These are phyloP conservation scores for Tenthredo notha DNA, from an alignment of 2,888 invertebrate species.

Conservation along the genomic window DNA sequence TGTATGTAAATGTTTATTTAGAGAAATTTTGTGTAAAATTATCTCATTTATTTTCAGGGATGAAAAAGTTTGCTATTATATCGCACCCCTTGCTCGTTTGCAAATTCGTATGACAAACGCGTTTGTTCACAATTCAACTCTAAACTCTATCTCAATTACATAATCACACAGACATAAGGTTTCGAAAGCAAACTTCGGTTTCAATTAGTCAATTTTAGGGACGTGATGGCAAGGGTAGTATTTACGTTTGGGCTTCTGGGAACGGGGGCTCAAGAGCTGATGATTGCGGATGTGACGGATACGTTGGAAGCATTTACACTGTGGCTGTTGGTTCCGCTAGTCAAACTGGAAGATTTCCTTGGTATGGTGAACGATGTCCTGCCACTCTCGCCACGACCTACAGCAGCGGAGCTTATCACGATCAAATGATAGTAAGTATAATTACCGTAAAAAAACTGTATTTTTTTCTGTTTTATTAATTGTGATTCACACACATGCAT, in stretches of 20 bases:
- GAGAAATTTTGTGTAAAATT: background rate
- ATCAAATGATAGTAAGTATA: slow-evolving; percentile 91
- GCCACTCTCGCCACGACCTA: slow-evolving; percentile 94
- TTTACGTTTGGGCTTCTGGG: slow-evolving; percentile 96
- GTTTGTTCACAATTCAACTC: background rate
- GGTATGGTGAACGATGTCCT: slow-evolving; percentile 95
- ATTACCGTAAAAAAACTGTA: background rate
- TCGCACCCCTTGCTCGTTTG: background rate
- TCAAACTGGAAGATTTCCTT: slow-evolving; percentile 90
- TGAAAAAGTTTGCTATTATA: background rate
- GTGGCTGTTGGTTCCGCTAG: slow-evolving; percentile 93
- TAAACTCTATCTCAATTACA: background rate
- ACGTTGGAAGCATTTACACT: slow-evolving; percentile 91
- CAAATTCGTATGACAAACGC: background rate
- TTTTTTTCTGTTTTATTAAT: background rate
- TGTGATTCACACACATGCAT: background rate
- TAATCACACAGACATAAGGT: background rate
- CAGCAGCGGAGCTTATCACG: slow-evolving; percentile 91
- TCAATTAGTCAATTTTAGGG: slow-evolving; percentile 78
- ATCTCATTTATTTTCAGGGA: background rate
- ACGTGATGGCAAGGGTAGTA: slow-evolving; percentile 89
- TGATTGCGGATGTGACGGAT: slow-evolving; percentile 96
- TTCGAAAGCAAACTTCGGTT: background rate
- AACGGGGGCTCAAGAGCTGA: slow-evolving; percentile 92
- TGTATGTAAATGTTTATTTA: background rate